Evolutionary conservation across 2,888 invertebrate species (phyloP), one percentile per base, ranked within the genome.

Genomic region (Disparrhopalites patrizii): DNA sequence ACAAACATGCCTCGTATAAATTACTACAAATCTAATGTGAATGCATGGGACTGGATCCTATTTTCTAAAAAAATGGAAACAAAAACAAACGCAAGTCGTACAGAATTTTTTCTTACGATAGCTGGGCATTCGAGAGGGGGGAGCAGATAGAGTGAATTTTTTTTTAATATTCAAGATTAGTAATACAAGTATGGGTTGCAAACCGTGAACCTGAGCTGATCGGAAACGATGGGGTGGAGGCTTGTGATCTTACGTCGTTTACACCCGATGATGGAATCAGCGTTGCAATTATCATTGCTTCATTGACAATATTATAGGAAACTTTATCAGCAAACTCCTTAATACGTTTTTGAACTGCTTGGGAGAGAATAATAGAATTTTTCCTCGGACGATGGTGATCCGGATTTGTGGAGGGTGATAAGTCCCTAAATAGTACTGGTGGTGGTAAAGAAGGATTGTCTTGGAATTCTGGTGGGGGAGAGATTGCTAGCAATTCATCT

Each of bases 401-500:
- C 15, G 3, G 20, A 18, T 30, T 33, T 13, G 65, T 27, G 10
- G 64, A 60, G 1, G 68, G 65, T 33, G 66, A 60, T 20, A 68
- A 55, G 63, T 74, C 73, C 15, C 70, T 57, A 61, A 73, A 73
- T 18, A 67, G 60, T 7, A 70, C 68, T n/a, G 73, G 73, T 23
- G 72, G 70, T 30, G 70, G 73, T 25, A 69, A 60, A 23, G 73
- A 63, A 36, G 43, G 36, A 50, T 55, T 56, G 75, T 85, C 90
- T 81, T 91, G 91, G 81, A 91, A 92, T 78, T 92, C 90, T 18
- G 87, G 87, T 18, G 92, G 92, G 68, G 92, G 92, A 77, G 90
- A 90, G 72, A 91, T 90, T 18, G 88, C 85, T 61, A 80, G 58
- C 58, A 69, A 63, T 51, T 73, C 70, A 65, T 73, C 74, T 63